phyloP scores from a whole-genome alignment of 2,888 invertebrate species.

The Nineta flava region DNA sequence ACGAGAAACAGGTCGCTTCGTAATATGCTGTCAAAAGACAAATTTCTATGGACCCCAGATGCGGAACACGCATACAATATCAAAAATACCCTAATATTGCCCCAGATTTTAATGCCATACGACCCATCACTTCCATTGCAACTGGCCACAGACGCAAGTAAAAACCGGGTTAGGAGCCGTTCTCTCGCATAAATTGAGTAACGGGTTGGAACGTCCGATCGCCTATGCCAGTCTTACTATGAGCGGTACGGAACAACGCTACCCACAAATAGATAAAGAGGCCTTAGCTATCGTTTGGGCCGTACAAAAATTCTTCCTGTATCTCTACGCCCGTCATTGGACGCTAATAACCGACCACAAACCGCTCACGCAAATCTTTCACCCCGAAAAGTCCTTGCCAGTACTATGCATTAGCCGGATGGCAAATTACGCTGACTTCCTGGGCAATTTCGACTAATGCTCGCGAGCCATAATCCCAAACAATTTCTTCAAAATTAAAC shows the following conservation, averaged over 20 bases:
- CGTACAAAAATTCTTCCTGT: constrained; percentile 9
- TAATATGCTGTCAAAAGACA: no score
- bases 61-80: constrained; percentile 7
- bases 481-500: no score
- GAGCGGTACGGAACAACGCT: constrained; percentile 14
- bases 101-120: constrained; percentile 6
- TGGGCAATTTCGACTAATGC: constrained; percentile 10
- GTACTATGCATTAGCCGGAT: no score
- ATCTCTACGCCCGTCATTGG: constrained; percentile 12
- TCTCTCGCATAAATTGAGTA: constrained; percentile 14
- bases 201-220: constrained; percentile 18
- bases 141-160: background rate
- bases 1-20: no score
- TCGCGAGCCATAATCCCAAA: no score
- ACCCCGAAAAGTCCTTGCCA: no score
- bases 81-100: constrained; percentile 7
- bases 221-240: constrained; percentile 17
- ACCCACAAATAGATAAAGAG: constrained; percentile 13
- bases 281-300: constrained; percentile 11
- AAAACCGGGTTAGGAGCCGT: constrained; percentile 13
- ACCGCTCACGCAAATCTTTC: constrained; percentile 13
- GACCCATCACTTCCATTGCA: constrained; percentile 5
- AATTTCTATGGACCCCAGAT: constrained; percentile 6
- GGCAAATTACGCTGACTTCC: constrained; percentile 10
- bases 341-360: constrained; percentile 13